Conservation (phyloP, 2,888 invertebrate genomes). For the Apotomis betuletana region DNA sequence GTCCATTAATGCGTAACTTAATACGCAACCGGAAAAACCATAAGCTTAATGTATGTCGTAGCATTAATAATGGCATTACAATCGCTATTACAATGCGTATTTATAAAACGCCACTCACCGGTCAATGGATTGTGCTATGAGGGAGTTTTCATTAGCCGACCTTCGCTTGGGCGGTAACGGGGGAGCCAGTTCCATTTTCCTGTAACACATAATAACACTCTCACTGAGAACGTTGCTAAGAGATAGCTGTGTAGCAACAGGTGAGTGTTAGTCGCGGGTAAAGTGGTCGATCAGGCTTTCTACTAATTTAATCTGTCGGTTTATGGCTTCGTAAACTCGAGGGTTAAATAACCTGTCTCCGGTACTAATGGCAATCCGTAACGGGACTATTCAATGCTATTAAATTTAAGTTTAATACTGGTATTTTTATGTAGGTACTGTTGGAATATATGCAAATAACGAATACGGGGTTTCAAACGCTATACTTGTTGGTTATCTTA, state of each 20-base stretch:
- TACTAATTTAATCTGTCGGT: slow-evolving; percentile 23
- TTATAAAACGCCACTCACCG: slow-evolving; percentile 72
- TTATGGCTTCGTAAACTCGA: slow-evolving; percentile 17
- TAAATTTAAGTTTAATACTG: background rate
- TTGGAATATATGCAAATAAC: too few species aligned
- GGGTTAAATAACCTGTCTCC: slow-evolving; percentile 10
- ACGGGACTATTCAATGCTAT: background rate
- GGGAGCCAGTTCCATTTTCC: slow-evolving; percentile 88
- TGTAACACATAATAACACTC: slow-evolving; percentile 61
- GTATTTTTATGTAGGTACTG: background rate
- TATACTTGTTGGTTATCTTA: too few species aligned
- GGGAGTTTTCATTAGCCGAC: slow-evolving; percentile 78
- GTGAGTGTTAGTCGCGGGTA: background rate
- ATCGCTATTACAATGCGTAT: background rate
- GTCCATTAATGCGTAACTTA: slow-evolving; percentile 1
- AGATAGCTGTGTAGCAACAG: slow-evolving; percentile 22
- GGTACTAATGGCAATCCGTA: background rate
- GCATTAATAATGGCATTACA: too few species aligned
- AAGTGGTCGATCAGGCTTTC: slow-evolving; percentile 24
- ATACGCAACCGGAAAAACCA: slow-evolving; percentile 4
- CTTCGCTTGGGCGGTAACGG: slow-evolving; percentile 91
- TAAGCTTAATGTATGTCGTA: background rate
- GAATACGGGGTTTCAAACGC: too few species aligned
- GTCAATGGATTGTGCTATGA: slow-evolving; percentile 84
- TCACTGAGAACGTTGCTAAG: slow-evolving; percentile 8